Base-by-base conservation (phyloP, 2,113 vertebrate species). In the Crotophaga sulcirostris region DNA sequence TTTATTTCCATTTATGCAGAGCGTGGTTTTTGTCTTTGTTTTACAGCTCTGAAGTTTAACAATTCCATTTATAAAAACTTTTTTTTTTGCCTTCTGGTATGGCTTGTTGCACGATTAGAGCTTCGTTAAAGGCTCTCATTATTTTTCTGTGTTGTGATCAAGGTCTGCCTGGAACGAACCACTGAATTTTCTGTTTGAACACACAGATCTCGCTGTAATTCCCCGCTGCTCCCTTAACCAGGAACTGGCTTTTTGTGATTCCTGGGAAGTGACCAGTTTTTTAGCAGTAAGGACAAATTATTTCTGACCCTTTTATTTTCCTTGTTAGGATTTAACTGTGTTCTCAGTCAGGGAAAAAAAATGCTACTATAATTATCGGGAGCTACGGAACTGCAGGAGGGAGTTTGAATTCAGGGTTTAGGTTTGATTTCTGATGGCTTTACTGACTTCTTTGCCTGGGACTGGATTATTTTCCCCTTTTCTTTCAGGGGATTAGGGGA, bases 401-500 rank as follows among this genome's bases (percentile, higher is more conserved):
- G 77, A 60, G 62, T 72, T 84, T 47, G 67, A 88, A 77, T 83
- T 84, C 16, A 31, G 54, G 58, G 23, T 66, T 83, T 62, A 40
- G 49, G 7, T 82, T 82, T 60, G 28, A 73, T 96, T 96, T 77
- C 47, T 58, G 78, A 10, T 82, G 60, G 15, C 42, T 96, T 87
- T 84, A 20, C 40, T 66, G 45, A 25, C 40, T 93, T 66, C n/a
- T 82, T 31, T 91, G 70, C 51, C 40, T 66, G 67, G 21, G 19
- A 89, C 36, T 84, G 73, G 60, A 72, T 93, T 84, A 56, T 94
- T 95, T 86, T 33, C 55, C 76, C 76, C 66, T 13, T 74, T 88
- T 83, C 59, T 92, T 91, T 60, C 45, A 63, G 66, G 56, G 84
- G 89, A 93, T 96, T 90, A 93, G 68, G 28, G 93, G 74, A 87